A percentile compares a stretch with the other conserved stretches of the same genome.
These are phyloP conservation scores for Taxidea taxus DNA, from an alignment of 2,113 vertebrate species.

Conservation along the genomic window DNA sequence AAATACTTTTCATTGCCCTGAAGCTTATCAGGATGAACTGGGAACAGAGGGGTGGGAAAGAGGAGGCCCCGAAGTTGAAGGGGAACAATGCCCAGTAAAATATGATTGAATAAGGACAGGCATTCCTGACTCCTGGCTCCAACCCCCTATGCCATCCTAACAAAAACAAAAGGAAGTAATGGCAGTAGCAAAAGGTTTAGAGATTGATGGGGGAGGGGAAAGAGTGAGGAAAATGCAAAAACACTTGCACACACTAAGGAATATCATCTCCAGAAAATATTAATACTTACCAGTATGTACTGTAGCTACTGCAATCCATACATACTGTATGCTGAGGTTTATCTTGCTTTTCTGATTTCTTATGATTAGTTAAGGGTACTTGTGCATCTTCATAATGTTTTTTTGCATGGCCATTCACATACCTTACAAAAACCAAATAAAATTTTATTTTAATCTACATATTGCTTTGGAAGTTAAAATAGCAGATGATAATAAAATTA, in stretches of 20 bases:
- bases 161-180: not conserved
- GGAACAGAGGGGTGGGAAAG: not conserved
- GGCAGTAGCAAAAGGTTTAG: not conserved
- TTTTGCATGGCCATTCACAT: constrained; percentile 98
- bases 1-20: not conserved
- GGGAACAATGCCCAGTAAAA: not conserved
- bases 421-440: constrained; percentile 84
- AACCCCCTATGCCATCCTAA: not conserved
- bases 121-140: not conserved
- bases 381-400: constrained; percentile 98
- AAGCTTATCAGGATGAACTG: not conserved
- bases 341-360: constrained; percentile 91
- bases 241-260: not conserved
- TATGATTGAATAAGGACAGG: not conserved
- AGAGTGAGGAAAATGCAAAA: not conserved
- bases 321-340: constrained; percentile 93
- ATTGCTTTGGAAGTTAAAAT: constrained; percentile 45
- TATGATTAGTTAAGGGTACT: constrained; percentile 84
- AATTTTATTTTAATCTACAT: constrained; percentile 40
- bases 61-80: not conserved
- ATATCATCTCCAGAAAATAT: constrained; percentile 37
- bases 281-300: constrained; percentile 93
- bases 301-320: constrained; percentile 99
- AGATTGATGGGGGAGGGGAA: not conserved
- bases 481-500: constrained; percentile 30